These are phyloP conservation scores for Cataglyphis albicans DNA, from an alignment of 2,888 invertebrate species.

Conservation along the genomic window DNA sequence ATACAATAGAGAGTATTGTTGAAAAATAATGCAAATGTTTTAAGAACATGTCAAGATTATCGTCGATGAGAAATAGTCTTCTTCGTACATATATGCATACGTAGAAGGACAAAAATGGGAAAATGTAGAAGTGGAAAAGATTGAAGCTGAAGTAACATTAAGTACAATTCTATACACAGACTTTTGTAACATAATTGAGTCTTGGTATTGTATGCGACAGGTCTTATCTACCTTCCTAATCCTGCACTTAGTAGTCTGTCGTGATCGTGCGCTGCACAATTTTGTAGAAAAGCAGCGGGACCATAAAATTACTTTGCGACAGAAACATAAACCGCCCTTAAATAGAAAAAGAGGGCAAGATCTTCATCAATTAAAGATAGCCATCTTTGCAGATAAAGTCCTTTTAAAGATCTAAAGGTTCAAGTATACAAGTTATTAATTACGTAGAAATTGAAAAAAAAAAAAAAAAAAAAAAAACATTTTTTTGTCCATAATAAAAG, in stretches of 20 bases:
- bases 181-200: slow-evolving; percentile 43
- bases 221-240: slow-evolving; percentile 48
- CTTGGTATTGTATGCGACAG: slow-evolving; percentile 28
- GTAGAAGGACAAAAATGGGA: not conserved
- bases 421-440: not conserved
- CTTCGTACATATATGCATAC: not conserved
- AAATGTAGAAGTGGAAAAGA: not conserved
- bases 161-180: slow-evolving; percentile 29
- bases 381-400: slow-evolving; percentile 17
- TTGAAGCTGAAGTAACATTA: slow-evolving; percentile 37
- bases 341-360: slow-evolving; percentile 29
- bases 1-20: not conserved
- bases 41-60: not conserved
- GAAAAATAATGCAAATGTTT: not conserved
- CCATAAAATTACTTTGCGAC: slow-evolving; percentile 48
- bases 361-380: slow-evolving; percentile 48
- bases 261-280: slow-evolving; percentile 37
- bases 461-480: not conserved
- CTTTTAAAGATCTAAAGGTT: not conserved
- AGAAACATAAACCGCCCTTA: slow-evolving; percentile 40
- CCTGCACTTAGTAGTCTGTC: slow-evolving; percentile 46
- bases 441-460: not conserved
- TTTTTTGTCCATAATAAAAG: not conserved
- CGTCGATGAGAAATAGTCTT: not conserved
- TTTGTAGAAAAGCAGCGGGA: slow-evolving; percentile 47